phyloP scores from a whole-genome alignment of 2,797 vertebrate genomes.

The Chanos chanos region DNA sequence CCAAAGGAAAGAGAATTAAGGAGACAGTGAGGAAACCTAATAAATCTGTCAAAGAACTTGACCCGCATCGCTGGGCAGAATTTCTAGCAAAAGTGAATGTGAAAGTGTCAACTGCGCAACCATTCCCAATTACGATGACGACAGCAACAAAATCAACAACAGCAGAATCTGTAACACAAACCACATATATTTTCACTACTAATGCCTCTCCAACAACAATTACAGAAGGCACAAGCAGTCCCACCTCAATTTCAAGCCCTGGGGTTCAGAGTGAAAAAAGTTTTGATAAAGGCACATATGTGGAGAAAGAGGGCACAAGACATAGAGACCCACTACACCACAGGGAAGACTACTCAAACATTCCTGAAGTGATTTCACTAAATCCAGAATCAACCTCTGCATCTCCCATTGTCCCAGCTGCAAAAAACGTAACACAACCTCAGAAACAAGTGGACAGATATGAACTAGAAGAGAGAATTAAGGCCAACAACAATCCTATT shows the following conservation, averaged over 20 bases:
- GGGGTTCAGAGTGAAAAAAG: too few relatives aligned
- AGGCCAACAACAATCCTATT: conserved; percentile 37
- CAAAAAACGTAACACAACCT: conserved; percentile 16
- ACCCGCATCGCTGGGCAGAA: conserved; percentile 69
- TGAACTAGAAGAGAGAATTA: conserved; percentile 40
- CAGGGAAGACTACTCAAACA: conserved; percentile 24
- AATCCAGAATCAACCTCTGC: conserved; percentile 32
- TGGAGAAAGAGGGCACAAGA: conserved; percentile 30
- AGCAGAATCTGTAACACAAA: not conserved
- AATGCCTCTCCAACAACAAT: not conserved
- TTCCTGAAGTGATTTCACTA: conserved; percentile 8
- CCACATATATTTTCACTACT: not conserved
- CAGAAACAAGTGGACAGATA: conserved; percentile 36
- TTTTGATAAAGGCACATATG: too few relatives aligned
- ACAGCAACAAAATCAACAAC: conserved; percentile 39
- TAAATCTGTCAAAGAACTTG: conserved; percentile 68
- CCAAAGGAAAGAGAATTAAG: conserved; percentile 58
- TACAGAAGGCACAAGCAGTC: conserved; percentile 2
- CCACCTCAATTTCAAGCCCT: conserved; percentile 5
- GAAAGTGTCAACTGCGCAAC: conserved; percentile 47
- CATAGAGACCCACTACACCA: conserved; percentile 28
- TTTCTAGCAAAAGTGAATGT: conserved; percentile 66
- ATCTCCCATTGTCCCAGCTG: conserved; percentile 13
- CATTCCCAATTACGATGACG: conserved; percentile 44
- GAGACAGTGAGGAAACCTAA: conserved; percentile 66